A percentile compares a stretch with the other conserved stretches of the same genome.
Evolutionary conservation across 2,888 invertebrate genomes (phyloP).

Genomic region (Protodeltote pygarga): DNA sequence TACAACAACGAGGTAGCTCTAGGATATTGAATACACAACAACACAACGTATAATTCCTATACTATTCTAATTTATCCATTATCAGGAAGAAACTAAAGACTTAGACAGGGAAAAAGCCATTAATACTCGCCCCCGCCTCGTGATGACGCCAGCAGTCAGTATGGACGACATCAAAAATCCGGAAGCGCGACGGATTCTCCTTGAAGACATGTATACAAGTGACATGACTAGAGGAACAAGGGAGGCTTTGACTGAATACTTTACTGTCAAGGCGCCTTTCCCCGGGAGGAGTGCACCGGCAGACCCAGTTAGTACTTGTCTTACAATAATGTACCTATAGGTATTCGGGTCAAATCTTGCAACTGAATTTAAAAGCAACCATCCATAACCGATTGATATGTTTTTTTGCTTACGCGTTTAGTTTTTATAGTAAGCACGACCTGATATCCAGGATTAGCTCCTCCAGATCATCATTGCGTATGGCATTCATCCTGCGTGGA

Average conservation of each 20-base stretch:
- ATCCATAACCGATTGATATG: too few relatives aligned
- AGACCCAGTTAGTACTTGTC: slow-evolving; percentile 47
- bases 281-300: slow-evolving; percentile 41
- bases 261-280: slow-evolving; percentile 48
- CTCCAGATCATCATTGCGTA: too few relatives aligned
- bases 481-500: too few relatives aligned
- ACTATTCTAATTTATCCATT: too few relatives aligned
- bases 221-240: slow-evolving; percentile 31
- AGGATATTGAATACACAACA: too few relatives aligned
- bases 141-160: slow-evolving; percentile 68
- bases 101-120: slow-evolving; percentile 47
- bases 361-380: too few relatives aligned
- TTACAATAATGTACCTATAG: background rate
- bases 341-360: background rate
- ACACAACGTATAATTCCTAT: too few relatives aligned
- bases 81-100: slow-evolving; percentile 51
- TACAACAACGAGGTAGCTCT: too few relatives aligned
- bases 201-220: slow-evolving; percentile 63
- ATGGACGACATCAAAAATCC: slow-evolving; percentile 64
- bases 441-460: too few relatives aligned
- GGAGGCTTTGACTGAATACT: slow-evolving; percentile 28
- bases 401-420: too few relatives aligned
- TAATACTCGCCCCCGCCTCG: slow-evolving; percentile 62
- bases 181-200: slow-evolving; percentile 49
- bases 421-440: too few relatives aligned